Evolutionary conservation across 2,888 invertebrate species (phyloP).

Genomic region (Dryomyza anilis): DNA sequence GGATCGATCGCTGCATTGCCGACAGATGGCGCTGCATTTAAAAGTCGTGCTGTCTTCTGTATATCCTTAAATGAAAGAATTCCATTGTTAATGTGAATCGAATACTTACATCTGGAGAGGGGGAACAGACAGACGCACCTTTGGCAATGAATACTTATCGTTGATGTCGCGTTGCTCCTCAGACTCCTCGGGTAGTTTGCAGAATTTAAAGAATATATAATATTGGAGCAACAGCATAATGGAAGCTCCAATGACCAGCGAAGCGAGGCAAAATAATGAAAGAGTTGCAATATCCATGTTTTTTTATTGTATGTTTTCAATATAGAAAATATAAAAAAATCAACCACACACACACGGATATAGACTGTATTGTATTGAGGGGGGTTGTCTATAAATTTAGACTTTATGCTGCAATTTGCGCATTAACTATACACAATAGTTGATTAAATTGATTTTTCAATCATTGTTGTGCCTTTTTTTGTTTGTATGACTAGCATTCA

Average conservation of each 20-base stretch:
- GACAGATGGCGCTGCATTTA: conserved; percentile 29
- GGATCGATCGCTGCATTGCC: conserved; percentile 5
- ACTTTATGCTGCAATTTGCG: no score
- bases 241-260: conserved; percentile 64
- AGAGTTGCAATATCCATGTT: conserved; percentile 62
- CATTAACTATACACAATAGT: no score
- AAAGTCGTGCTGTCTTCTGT: conserved; percentile 38
- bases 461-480: no score
- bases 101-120: background rate
- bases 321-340: no score
- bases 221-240: conserved; percentile 65
- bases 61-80: conserved; percentile 32
- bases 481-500: no score
- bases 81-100: background rate
- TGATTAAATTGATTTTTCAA: no score
- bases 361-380: no score
- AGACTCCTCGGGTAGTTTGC: conserved; percentile 54
- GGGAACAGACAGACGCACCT: conserved; percentile 51
- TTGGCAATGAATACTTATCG: conserved; percentile 63
- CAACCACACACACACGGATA: no score
- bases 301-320: no score
- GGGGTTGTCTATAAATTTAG: no score
- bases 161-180: conserved; percentile 55
- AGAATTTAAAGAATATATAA: conserved; percentile 64
- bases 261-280: conserved; percentile 62